Evolutionary conservation across 2,888 invertebrate species (phyloP).

Genomic region (Druceiella hillmani): DNA sequence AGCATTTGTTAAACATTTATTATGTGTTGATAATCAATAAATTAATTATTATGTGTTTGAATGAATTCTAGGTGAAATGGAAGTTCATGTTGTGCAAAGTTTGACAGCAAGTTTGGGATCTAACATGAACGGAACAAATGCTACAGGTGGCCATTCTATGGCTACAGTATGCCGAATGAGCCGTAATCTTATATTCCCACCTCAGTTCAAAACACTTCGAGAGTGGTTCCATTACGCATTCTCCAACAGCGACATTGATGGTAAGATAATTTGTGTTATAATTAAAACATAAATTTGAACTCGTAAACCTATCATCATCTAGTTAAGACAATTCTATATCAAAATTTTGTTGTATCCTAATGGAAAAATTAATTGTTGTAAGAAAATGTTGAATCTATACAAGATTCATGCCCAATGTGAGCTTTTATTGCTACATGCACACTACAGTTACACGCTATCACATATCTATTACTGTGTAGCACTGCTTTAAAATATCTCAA

Average conservation of each 20-base stretch:
- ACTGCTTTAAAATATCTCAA: too few species aligned
- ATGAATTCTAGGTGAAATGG: constrained; percentile 54
- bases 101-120: constrained; percentile 80
- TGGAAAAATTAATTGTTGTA: too few species aligned
- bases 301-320: too few species aligned
- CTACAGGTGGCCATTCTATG: constrained; percentile 75
- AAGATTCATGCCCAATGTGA: too few species aligned
- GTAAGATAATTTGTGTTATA: constrained; percentile 52
- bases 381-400: too few species aligned
- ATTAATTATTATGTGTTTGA: too few species aligned
- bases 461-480: too few species aligned
- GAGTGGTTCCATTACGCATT: constrained; percentile 99
- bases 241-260: constrained; percentile 90
- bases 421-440: too few species aligned
- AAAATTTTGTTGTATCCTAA: too few species aligned
- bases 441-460: too few species aligned
- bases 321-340: too few species aligned
- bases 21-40: background rate
- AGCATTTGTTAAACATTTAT: background rate
- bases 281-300: too few species aligned
- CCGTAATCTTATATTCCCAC: constrained; percentile 88
- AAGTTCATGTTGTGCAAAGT: constrained; percentile 84
- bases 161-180: constrained; percentile 92
- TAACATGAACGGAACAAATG: constrained; percentile 56
- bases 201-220: constrained; percentile 88